Base-by-base conservation (phyloP, 1,140 invertebrate genomes). In the Triops longicaudatus region DNA sequence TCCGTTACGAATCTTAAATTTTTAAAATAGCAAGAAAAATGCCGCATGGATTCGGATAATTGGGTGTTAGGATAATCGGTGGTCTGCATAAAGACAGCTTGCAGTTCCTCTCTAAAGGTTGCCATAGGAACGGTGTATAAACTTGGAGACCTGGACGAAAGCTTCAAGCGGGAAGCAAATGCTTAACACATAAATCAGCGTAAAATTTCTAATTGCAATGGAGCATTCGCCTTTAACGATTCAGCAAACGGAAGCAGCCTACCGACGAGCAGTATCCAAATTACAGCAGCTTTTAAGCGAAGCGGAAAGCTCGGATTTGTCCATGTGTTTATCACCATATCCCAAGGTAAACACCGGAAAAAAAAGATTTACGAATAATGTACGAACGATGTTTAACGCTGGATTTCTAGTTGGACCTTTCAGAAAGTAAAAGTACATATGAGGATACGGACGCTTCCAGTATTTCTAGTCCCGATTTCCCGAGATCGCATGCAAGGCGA, bases 251-350 rank as follows among this genome's bases (percentile, higher is more conserved):
- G 50, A 63, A 63, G 7, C 14, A 22, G 50, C 50, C 9, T 63
- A 63, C 22, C 50, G 50, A 17, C 9, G 22, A 63, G 50, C 50
- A 22, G 50, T 63, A 14, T 63, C 50, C 14, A 63, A 63, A 22
- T 63, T 63, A 63, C 50, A 63, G 50, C 50, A 63, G 22, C 50
- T 63, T 63, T 22, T 63, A 63, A 63, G 50, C 17, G 50, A 63
- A 22, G 50, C 50, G 14, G 50, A 63, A 63, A 63, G 50, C 50
- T 63, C 50, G 14, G 50, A 63, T 63, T 22, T 63, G 14, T 63
- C 50, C 9, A n/a, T 63, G 50, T 17, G 50, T 22, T 12, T 63
- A 63, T 63, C 50, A 9, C 50, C 50, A 6, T 63, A 63, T 63
- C 22, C 50, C 50, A 63, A 63, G 14, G 50, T 63, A 63, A 63